Percentiles rank a stretch among this genome's conserved stretches.
These are phyloP conservation scores for Ophioderma brevispina DNA, from an alignment of 35 echinoderm and acorn worm species.

Conservation along the genomic window DNA sequence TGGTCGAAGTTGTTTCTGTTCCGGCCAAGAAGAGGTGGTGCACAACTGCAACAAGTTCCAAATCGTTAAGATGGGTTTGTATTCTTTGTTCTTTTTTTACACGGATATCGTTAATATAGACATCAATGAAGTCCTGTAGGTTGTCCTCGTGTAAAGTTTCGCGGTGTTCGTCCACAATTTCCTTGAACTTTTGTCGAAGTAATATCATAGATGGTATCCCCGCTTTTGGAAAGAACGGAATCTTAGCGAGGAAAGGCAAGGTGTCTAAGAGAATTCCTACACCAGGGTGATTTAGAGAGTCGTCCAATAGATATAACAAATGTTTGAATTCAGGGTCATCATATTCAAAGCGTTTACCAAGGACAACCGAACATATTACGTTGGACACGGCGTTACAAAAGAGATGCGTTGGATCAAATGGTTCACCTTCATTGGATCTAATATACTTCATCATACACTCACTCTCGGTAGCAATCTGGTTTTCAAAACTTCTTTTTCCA, in stretches of 20 bases:
- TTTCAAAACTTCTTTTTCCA: constrained; percentile 32
- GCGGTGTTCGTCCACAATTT: not conserved
- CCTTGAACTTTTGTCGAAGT: not conserved
- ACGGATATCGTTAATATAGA: not conserved
- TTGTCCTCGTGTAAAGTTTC: not conserved
- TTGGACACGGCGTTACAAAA: constrained; percentile 32
- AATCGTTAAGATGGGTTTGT: not conserved
- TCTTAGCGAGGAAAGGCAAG: not conserved
- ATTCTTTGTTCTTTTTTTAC: not conserved
- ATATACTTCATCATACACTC: not conserved
- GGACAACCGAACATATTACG: constrained; percentile 33
- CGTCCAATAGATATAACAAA: not conserved
- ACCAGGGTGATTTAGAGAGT: not conserved
- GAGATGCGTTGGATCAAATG: constrained; percentile 24
- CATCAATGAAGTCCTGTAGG: not conserved
- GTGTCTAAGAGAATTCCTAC: not conserved
- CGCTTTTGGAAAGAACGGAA: not conserved
- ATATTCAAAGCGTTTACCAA: constrained; percentile 29
- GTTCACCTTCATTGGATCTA: not conserved
- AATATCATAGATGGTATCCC: not conserved
- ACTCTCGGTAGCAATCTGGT: constrained; percentile 14
- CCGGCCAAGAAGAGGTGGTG: constrained; percentile 36
- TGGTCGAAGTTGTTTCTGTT: constrained; percentile 44
- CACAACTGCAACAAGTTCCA: not conserved
- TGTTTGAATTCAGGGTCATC: not conserved